Conservation (phyloP, 2,888 invertebrate species). For the Electrophaes corylata region DNA sequence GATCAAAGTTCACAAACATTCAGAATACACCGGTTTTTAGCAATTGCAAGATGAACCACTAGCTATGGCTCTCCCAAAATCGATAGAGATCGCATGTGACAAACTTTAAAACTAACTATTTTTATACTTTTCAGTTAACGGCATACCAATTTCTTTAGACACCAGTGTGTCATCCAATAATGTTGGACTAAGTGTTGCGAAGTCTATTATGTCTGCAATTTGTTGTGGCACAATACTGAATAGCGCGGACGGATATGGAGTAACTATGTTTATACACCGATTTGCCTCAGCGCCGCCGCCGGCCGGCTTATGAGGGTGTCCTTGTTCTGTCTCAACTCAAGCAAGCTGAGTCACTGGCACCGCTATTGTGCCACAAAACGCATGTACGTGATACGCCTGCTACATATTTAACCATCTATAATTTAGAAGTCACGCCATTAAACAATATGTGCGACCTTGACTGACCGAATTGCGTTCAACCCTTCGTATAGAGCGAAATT, state of each 20-base stretch:
- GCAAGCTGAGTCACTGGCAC: slow-evolving; percentile 67
- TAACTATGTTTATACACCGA: slow-evolving; percentile 78
- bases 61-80: not conserved
- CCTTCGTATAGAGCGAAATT: slow-evolving; percentile 35
- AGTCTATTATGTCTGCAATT: slow-evolving; percentile 77
- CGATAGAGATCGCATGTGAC: not conserved
- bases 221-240: slow-evolving; percentile 80
- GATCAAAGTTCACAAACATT: slow-evolving; percentile 19
- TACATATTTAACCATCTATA: slow-evolving; percentile 40
- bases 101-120: not conserved
- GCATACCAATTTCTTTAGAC: slow-evolving; percentile 45
- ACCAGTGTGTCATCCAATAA: slow-evolving; percentile 71
- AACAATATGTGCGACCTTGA: slow-evolving; percentile 41
- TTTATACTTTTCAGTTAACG: not conserved
- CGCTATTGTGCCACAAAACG: slow-evolving; percentile 64
- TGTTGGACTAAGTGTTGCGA: slow-evolving; percentile 62
- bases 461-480: slow-evolving; percentile 39
- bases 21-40: not conserved
- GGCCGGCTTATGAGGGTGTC: slow-evolving; percentile 65
- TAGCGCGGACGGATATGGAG: slow-evolving; percentile 78
- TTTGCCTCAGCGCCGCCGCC: slow-evolving; percentile 64
- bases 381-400: slow-evolving; percentile 60
- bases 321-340: slow-evolving; percentile 74
- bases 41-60: not conserved
- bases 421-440: slow-evolving; percentile 35